Percentiles rank a stretch among this genome's conserved stretches.
These are phyloP conservation scores for Tetrao urogallus DNA, from an alignment of 2,113 vertebrate species.

Conservation along the genomic window DNA sequence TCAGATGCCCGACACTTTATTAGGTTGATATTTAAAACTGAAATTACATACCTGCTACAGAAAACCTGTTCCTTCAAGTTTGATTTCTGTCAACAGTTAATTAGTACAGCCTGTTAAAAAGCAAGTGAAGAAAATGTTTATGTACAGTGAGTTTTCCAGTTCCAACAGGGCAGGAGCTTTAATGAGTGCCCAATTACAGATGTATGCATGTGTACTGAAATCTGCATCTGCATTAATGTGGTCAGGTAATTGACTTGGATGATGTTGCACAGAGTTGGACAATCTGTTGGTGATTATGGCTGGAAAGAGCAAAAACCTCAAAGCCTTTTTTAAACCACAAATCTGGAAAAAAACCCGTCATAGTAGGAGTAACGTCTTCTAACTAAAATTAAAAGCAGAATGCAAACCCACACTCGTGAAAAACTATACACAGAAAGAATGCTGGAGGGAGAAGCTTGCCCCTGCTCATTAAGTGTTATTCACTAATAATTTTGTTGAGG, in stretches of 20 bases:
- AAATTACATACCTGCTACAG: background rate
- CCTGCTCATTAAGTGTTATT: background rate
- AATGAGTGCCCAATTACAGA: background rate
- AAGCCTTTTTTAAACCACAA: background rate
- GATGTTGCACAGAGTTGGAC: background rate
- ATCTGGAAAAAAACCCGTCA: background rate
- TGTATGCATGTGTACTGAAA: background rate
- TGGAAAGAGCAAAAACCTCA: background rate
- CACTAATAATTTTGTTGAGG: background rate
- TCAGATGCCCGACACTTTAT: background rate
- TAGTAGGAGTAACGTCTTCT: background rate
- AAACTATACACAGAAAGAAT: background rate
- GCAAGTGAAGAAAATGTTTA: background rate
- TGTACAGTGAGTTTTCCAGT: background rate
- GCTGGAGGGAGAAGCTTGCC: background rate
- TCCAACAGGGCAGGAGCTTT: background rate
- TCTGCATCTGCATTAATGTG: background rate
- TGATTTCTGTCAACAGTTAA: background rate
- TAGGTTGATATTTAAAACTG: background rate
- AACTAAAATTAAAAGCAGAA: background rate
- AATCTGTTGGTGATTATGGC: background rate
- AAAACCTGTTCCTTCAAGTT: background rate
- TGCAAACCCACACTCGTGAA: fast-evolving
- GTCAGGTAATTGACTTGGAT: background rate
- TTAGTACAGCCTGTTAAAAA: background rate